phyloP scores from a whole-genome alignment of 1,140 invertebrate genomes.

The Penaeus vannamei region DNA sequence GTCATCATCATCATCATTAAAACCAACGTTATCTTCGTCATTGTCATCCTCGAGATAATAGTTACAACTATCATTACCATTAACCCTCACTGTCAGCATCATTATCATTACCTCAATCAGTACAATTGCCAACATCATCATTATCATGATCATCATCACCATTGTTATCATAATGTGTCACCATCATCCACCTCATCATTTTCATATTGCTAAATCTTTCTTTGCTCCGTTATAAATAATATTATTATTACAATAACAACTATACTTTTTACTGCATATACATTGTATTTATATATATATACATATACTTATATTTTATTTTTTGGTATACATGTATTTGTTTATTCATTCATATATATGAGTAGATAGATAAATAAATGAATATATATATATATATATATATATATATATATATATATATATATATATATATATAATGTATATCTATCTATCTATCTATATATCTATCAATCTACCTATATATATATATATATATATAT shows the following conservation, averaged over 20 bases:
- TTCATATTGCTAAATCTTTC: neutral
- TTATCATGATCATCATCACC: no score
- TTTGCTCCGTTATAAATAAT: neutral
- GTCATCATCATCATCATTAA: no score
- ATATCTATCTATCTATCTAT: neutral
- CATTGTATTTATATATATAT: conserved; percentile 41
- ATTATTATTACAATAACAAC: neutral
- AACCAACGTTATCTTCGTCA: no score
- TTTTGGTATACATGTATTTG: conserved; percentile 46
- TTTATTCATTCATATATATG: conserved; percentile 47
- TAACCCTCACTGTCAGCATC: no score
- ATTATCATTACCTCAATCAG: no score
- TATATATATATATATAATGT: conserved; percentile 31
- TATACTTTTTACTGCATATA: neutral
- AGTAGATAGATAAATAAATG: conserved; percentile 46
- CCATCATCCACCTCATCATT: no score
- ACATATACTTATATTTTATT: conserved; percentile 42
- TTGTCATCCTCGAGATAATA: no score
- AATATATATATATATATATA: conserved; percentile 32
- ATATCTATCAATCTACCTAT: neutral
- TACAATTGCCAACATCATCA: no score
- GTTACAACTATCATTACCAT: no score
- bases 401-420: conserved; percentile 35
- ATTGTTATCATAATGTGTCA: no score
- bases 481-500: no score